Base-by-base conservation (phyloP, 2,888 invertebrate species). In the Phengaris arion region DNA sequence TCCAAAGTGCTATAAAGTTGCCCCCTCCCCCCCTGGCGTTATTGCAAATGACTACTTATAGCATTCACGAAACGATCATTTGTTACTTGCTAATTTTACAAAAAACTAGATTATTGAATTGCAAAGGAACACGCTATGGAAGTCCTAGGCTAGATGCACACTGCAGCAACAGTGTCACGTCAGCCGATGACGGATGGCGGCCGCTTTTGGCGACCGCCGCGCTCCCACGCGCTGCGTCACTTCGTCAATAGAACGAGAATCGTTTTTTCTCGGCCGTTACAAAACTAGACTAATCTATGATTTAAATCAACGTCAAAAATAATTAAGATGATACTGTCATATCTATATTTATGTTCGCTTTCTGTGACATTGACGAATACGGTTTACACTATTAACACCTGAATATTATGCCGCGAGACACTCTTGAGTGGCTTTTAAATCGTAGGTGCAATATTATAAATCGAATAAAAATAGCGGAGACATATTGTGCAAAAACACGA, bases 181-280 rank as follows among this genome's bases (percentile, higher is more conserved):
- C 79, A 77, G 54, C 74, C 68, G 73, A 79, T 78, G 80, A 80
- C 78, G 77, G 78, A 80, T 79, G 52, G 12, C 35, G 72, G 52
- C 35, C 46, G 0, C 7, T 35, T 6, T 22, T 70, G 70, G 70
- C 70, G 15, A 22, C 69, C 4, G 13, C 12, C 51, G 48, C 9
- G 22, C 77, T 70, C 78, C 79, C 74, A 80, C 79, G 78, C 76
- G 68, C 74, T 74, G 70, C 77, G 74, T 76, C 75, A 74, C 35
- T 70, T 75, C 74, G 68, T 70, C 70, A 35, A n/a, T 35, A 52
- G 48, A 48, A 48, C 69, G 70, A 51, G 51, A 70, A 51, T 52
- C 52, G 54, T 51, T 72, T 72, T 72, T 72, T 72, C 72, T 54
- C 22, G 72, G 46, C 59, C 57, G 2, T 59, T 48, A 74, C 74